Evolutionary conservation across 1,140 invertebrate genomes (phyloP), one percentile per base, ranked within the genome.

Genomic region (Anadara kagoshimensis): DNA sequence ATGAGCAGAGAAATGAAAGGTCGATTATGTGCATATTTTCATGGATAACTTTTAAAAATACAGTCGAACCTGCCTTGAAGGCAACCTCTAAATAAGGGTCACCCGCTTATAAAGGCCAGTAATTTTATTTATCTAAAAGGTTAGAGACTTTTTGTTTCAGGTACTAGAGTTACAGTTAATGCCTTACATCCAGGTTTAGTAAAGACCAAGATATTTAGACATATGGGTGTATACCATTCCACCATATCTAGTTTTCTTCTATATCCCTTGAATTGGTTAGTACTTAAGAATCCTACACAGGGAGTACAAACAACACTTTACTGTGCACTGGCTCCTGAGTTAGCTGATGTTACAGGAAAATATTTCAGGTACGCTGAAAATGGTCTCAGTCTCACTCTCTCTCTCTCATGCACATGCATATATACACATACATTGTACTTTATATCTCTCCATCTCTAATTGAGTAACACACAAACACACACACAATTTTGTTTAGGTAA

Each of bases 301-400:
- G 94, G 94, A 0, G 94, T 94, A 3, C 94, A 95, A 86, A 96
- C 95, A 0, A 92, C 92, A 1, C 89, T 96, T 58, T 92, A 94
- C 80, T 94, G 94, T 82, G 92, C 94, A 3, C 85, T 95, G 0
- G 93, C 94, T 86, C 93, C 94, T 73, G 88, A 91, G 62, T 90
- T 91, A 73, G 92, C 89, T 7, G 87, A 92, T 76, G 88, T 93
- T 84, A 92, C 91, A 78, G 93, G 94, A n/a, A 72, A 72, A 59
- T 65, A 49, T 51, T 65, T 72, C 26, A 44, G 44, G 70, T 72
- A 49, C 24, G 59, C n/a, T 2, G 12, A 59, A 14, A 64, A 53
- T 12, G n/a, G 5, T 26, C 24, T 56, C 24, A 22, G 3, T 56
- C 22, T n/a, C 18, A 10, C 22, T n/a, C 22, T n/a, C 22, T n/a